These are phyloP conservation scores for Drosophila miranda DNA, from an alignment of 1,140 invertebrate species.

Conservation along the genomic window DNA sequence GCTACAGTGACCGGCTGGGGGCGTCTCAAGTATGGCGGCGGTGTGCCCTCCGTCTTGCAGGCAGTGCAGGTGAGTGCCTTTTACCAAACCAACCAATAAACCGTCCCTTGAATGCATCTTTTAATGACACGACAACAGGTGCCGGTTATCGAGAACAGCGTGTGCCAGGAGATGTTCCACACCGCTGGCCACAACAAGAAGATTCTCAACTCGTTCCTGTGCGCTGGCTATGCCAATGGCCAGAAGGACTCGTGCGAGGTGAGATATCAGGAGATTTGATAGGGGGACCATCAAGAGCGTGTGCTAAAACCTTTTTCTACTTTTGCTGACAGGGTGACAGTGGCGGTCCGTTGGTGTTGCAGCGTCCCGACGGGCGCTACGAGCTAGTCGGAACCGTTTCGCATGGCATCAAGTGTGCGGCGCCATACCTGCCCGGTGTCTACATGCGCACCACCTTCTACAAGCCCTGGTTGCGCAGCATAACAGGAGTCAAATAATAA, in stretches of 20 bases:
- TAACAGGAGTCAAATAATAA: conserved; percentile 88
- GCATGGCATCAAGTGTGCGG: conserved; percentile 97
- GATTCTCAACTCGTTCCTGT: conserved; percentile 95
- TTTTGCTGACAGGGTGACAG: conserved; percentile 90
- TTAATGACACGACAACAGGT: conserved; percentile 83
- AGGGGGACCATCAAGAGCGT: conserved; percentile 7
- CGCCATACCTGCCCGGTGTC: conserved; percentile 93
- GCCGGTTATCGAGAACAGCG: conserved; percentile 94
- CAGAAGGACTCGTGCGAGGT: conserved; percentile 97
- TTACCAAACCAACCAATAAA: background rate
- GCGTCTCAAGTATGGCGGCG: conserved; percentile 89
- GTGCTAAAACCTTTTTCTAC: background rate
- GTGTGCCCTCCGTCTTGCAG: conserved; percentile 94
- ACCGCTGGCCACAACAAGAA: conserved; percentile 93
- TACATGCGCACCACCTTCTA: conserved; percentile 96
- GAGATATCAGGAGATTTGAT: conserved; percentile 49
- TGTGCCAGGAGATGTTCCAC: conserved; percentile 97
- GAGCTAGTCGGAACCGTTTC: conserved; percentile 96
- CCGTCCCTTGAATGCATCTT: conserved; percentile 2
- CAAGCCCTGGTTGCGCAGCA: conserved; percentile 93
- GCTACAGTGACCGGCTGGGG: conserved; percentile 93
- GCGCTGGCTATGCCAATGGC: conserved; percentile 95
- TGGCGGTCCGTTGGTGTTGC: conserved; percentile 94
- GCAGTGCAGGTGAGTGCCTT: conserved; percentile 88
- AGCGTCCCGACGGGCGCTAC: conserved; percentile 92